These are phyloP conservation scores for Synaphobranchus kaupii DNA, from an alignment of 2,797 vertebrate species.

Conservation along the genomic window DNA sequence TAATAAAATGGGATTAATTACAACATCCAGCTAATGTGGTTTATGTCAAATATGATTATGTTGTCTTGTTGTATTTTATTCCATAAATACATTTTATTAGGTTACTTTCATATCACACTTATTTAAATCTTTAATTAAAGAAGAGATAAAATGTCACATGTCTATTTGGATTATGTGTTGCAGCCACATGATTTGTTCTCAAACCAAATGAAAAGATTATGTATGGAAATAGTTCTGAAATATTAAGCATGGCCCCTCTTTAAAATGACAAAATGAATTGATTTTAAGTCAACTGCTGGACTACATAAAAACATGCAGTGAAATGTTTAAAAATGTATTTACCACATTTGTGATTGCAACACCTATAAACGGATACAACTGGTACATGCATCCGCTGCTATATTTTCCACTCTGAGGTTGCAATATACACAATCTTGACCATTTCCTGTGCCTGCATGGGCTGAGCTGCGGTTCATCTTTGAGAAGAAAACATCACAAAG, in stretches of 20 bases:
- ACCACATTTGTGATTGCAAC: not conserved
- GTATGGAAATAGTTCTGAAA: not conserved
- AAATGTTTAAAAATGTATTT: not conserved
- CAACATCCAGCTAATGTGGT: not conserved
- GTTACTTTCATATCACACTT: not conserved
- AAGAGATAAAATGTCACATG: not conserved
- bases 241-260: not conserved
- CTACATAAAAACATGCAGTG: not conserved
- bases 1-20: not conserved
- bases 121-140: not conserved
- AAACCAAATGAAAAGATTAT: not conserved
- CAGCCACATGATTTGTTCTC: not conserved
- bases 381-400: not conserved
- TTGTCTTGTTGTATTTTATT: not conserved
- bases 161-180: not conserved
- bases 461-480: not conserved
- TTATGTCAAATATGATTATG: not conserved
- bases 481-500: not conserved
- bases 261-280: not conserved
- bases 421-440: slow-evolving; percentile 19
- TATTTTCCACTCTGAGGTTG: not conserved
- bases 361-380: too few species aligned
- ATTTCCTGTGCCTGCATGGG: slow-evolving; percentile 25
- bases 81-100: not conserved
- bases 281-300: not conserved